These are phyloP conservation scores for Drosophila lacertosa DNA, from an alignment of 1,140 invertebrate species.

Conservation along the genomic window DNA sequence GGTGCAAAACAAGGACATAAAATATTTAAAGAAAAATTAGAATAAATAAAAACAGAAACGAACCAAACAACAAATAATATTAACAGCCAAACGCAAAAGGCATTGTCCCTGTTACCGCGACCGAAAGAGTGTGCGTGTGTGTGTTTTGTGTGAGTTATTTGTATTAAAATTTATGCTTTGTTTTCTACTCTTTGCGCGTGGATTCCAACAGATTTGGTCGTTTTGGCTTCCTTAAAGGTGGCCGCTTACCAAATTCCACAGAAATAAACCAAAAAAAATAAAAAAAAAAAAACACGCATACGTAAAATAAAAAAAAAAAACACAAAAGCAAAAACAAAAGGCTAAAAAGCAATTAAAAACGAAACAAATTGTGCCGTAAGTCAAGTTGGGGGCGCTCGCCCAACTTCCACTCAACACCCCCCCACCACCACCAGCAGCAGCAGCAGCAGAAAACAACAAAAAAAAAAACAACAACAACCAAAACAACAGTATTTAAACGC, in stretches of 20 bases:
- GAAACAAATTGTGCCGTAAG: constrained; percentile 75
- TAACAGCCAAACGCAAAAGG: constrained; percentile 16
- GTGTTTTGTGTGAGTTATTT: constrained; percentile 8
- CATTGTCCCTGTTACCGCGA: background rate
- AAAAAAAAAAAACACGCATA: constrained; percentile 18
- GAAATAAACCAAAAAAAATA: constrained; percentile 23
- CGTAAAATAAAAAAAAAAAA: constrained; percentile 19
- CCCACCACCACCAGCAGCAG: constrained; percentile 2
- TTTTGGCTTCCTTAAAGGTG: constrained; percentile 22
- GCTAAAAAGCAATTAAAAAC: constrained; percentile 78
- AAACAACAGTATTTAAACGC: constrained; percentile 3
- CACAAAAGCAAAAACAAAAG: constrained; percentile 29
- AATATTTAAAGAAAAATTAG: constrained; percentile 28
- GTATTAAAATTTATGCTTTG: constrained; percentile 29
- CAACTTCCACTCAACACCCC: constrained; percentile 31
- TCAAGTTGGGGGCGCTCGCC: constrained; percentile 70
- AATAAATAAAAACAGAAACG: constrained; percentile 11
- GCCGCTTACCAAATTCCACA: constrained; percentile 19
- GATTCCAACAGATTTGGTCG: constrained; percentile 29
- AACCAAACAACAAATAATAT: constrained; percentile 18
- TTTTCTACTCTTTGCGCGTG: constrained; percentile 38
- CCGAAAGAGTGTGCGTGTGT: no score
- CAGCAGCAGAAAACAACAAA: constrained; percentile 1
- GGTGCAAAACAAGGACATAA: constrained; percentile 52
- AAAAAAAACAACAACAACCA: constrained; percentile 12